These are phyloP conservation scores for Pharmacophagus antenor DNA, from an alignment of 2,888 invertebrate species.

Conservation along the genomic window DNA sequence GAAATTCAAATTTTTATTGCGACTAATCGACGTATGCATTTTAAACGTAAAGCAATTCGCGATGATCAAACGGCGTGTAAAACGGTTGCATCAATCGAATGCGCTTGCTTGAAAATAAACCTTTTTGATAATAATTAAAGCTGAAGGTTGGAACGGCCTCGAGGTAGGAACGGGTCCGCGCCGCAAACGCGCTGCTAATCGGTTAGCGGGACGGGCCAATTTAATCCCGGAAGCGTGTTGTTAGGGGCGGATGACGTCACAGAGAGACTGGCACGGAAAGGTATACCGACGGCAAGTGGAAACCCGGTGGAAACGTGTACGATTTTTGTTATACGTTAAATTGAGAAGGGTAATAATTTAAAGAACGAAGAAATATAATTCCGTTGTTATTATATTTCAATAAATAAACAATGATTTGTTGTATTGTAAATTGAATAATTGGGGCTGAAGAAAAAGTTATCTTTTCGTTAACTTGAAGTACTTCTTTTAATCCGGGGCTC, in stretches of 20 bases:
- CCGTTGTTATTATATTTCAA: no score
- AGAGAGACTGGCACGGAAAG: conserved; percentile 38
- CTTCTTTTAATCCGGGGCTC: no score
- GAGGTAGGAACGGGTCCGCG: not conserved
- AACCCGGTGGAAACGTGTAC: no score
- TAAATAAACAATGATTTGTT: no score
- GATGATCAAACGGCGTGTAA: not conserved
- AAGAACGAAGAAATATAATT: no score
- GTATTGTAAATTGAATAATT: no score
- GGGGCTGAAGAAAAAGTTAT: no score
- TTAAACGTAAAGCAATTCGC: not conserved
- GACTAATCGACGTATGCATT: not conserved
- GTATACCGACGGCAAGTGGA: conserved; percentile 17
- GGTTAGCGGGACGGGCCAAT: conserved; percentile 41
- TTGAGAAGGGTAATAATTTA: no score
- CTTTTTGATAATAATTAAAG: conserved; percentile 15
- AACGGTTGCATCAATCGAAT: not conserved
- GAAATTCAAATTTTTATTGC: not conserved
- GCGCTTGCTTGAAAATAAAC: not conserved
- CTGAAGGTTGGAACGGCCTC: conserved; percentile 11
- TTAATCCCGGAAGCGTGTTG: conserved; percentile 52
- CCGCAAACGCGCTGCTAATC: conserved; percentile 31
- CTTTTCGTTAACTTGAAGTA: no score
- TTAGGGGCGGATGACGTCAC: conserved; percentile 53
- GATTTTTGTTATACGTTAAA: no score